Evolutionary conservation across 1,140 invertebrate genomes (phyloP).

Genomic region (Trichonephila inaurata): DNA sequence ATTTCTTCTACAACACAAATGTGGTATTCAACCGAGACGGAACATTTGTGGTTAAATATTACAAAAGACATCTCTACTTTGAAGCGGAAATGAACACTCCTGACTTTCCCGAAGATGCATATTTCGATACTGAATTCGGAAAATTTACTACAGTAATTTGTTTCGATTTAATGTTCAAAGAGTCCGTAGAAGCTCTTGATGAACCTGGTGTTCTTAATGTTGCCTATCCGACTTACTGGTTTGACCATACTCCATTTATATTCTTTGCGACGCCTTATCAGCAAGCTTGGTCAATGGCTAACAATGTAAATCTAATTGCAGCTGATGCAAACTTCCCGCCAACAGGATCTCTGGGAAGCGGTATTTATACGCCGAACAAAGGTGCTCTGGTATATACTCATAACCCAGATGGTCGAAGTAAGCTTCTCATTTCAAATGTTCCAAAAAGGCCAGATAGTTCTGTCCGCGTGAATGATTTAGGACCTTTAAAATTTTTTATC

Average conservation of each 20-base stretch:
- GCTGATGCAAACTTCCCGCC: slow-evolving; percentile 83
- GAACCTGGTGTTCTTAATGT: slow-evolving; percentile 85
- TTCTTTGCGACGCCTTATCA: slow-evolving; percentile 83
- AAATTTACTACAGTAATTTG: slow-evolving; percentile 88
- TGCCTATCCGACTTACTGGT: slow-evolving; percentile 87
- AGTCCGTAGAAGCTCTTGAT: slow-evolving; percentile 82
- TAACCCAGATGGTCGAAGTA: slow-evolving; percentile 47
- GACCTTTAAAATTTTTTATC: neutral
- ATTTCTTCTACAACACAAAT: slow-evolving; percentile 87
- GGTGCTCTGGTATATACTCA: slow-evolving; percentile 52
- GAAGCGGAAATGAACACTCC: slow-evolving; percentile 83
- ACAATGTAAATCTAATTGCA: slow-evolving; percentile 84
- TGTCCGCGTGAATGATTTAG: too few relatives aligned
- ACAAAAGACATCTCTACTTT: slow-evolving; percentile 87
- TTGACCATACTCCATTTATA: slow-evolving; percentile 87
- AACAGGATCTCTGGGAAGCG: slow-evolving; percentile 71
- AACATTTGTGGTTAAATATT: slow-evolving; percentile 85
- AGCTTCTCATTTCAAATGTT: slow-evolving; percentile 67
- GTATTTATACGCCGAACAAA: slow-evolving; percentile 73
- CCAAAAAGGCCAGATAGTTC: neutral
- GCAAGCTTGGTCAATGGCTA: slow-evolving; percentile 82
- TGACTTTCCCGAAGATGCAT: slow-evolving; percentile 81
- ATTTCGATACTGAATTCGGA: slow-evolving; percentile 83
- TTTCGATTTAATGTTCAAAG: slow-evolving; percentile 87
- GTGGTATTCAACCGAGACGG: slow-evolving; percentile 87